Evolutionary conservation across 2,888 invertebrate species (phyloP), one percentile per base, ranked within the genome.

Genomic region (Hirtodrosophila duncani): DNA sequence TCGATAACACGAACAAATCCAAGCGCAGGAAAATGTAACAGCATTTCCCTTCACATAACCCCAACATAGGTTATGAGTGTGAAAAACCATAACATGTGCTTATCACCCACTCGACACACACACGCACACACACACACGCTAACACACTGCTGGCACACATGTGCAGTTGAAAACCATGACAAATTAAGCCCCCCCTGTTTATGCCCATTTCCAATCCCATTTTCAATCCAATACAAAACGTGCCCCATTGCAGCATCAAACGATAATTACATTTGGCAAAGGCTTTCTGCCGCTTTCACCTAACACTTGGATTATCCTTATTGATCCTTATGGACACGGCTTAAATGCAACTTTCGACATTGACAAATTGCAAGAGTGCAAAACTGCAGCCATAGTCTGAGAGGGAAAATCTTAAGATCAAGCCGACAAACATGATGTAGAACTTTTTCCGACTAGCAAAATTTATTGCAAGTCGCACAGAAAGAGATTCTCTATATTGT

Each of bases 401-500:
- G 11, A 34, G 44, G 31, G 37, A 13, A 53, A 63, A 58, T 64
- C 71, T 60, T 59, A 50, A 68, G 79, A 59, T 58, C 59, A 26
- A 21, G 63, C 67, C 66, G 63, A 50, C 56, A 60, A 67, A 68
- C 70, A 74, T 77, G 74, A 60, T 69, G 48, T 58, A 61, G 63
- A 46, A 67, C 37, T 72, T 62, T 57, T 52, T n/a, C n/a, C n/a
- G n/a, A 50, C 63, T 60, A 31, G 50, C 56, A 52, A 66, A 64
- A 80, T 77, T 75, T 77, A 77, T 75, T 68, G 74, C 74, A 75
- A 71, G 72, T 77, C 77, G 72, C 69, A 77, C 66, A 75, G 80
- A 74, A 53, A 60, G 72, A 79, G 6, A 24, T 16, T 34, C 34
- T 33, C 45, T 48, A 41, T 45, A 65, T 70, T 79, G 75, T 78